Evolutionary conservation across 2,888 invertebrate genomes (phyloP).

Genomic region (Cantharis rufa): DNA sequence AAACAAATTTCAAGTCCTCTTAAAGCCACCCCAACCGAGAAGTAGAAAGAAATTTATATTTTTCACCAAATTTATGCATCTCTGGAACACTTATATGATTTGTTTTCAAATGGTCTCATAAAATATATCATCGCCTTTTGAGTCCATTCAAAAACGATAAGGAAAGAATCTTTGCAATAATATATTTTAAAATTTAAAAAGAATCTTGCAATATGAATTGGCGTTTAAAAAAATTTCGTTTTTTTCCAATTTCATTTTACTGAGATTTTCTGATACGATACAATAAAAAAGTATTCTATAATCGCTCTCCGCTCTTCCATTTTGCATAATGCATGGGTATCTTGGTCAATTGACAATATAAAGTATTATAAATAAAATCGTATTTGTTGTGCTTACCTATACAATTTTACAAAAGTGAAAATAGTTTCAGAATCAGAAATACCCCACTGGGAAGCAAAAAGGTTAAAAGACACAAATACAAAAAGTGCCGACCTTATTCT

Average conservation of each 20-base stretch:
- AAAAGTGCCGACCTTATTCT: not conserved
- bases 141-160: not conserved
- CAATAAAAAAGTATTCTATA: not conserved
- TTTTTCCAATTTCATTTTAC: not conserved
- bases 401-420: not conserved
- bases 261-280: not conserved
- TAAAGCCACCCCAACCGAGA: not conserved
- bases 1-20: not conserved
- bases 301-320: not conserved
- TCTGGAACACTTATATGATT: not conserved
- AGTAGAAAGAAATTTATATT: not conserved
- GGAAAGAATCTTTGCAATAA: not conserved
- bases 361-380: not conserved
- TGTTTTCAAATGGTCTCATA: not conserved
- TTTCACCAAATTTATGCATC: not conserved
- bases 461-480: not conserved
- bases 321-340: not conserved
- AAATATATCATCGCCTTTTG: not conserved
- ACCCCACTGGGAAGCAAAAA: not conserved
- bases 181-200: not conserved
- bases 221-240: not conserved
- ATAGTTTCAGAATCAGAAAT: not conserved
- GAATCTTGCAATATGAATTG: not conserved
- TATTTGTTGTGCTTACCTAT: not conserved
- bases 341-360: not conserved